These are phyloP conservation scores for Hypselothyrea guttata DNA, from an alignment of 2,888 invertebrate genomes.

Conservation along the genomic window DNA sequence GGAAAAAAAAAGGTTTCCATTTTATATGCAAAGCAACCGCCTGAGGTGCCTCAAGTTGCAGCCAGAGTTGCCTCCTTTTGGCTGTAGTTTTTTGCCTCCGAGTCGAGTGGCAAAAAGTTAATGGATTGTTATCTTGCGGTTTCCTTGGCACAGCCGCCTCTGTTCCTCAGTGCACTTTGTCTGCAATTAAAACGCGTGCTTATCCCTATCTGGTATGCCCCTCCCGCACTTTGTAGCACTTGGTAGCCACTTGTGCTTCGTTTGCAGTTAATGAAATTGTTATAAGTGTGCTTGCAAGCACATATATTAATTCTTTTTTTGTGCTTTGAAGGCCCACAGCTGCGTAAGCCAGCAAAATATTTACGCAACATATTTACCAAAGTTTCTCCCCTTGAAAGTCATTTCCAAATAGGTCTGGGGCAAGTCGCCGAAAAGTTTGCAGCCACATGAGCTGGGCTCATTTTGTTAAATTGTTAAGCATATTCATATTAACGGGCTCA, in stretches of 20 bases:
- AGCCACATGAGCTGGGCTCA: no score
- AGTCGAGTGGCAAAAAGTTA: constrained; percentile 76
- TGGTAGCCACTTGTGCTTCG: constrained; percentile 52
- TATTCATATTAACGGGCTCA: not conserved
- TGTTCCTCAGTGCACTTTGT: constrained; percentile 25
- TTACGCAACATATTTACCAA: constrained; percentile 36
- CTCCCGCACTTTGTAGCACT: not conserved
- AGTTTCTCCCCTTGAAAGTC: constrained; percentile 17
- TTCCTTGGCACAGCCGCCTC: constrained; percentile 47
- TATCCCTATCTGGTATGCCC: not conserved
- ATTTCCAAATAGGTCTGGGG: no score
- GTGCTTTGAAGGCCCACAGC: not conserved
- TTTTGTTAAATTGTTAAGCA: no score
- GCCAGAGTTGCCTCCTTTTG: constrained; percentile 19
- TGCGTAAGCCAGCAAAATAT: constrained; percentile 27
- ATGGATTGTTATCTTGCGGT: constrained; percentile 77
- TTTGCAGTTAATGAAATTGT: constrained; percentile 73
- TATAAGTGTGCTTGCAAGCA: constrained; percentile 51
- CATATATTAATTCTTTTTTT: constrained; percentile 3
- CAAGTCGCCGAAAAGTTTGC: no score
- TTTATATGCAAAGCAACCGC: constrained; percentile 58
- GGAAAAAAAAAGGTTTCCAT: constrained; percentile 34
- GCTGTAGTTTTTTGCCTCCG: constrained; percentile 49
- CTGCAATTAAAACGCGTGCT: constrained; percentile 65
- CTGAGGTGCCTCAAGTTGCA: constrained; percentile 44